These are phyloP conservation scores for Drosophila conformis DNA, from an alignment of 2,888 invertebrate genomes.

Conservation along the genomic window DNA sequence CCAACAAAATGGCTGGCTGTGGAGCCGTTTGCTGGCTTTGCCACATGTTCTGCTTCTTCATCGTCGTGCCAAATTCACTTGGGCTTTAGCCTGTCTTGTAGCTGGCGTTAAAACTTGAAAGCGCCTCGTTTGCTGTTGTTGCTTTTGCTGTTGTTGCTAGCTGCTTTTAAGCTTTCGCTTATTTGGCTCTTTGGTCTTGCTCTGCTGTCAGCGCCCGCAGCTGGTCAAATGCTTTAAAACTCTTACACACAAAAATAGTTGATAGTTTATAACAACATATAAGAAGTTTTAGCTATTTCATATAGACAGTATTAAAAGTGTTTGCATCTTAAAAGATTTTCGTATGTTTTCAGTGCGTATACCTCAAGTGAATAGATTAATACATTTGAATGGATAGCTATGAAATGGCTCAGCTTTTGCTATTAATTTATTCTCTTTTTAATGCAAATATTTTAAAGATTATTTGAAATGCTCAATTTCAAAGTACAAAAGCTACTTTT, in stretches of 20 bases:
- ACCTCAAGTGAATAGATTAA: not conserved
- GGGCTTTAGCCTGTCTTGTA: constrained; percentile 65
- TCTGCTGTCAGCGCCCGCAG: constrained; percentile 14
- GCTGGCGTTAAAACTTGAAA: constrained; percentile 66
- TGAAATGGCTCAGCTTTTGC: not conserved
- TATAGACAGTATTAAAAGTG: constrained; percentile 5
- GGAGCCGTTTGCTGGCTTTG: constrained; percentile 25
- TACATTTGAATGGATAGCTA: not conserved
- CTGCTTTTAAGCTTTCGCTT: constrained; percentile 53
- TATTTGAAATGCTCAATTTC: not conserved
- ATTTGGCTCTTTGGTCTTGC: constrained; percentile 16
- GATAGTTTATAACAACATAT: constrained; percentile 9
- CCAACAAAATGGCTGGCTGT: constrained; percentile 60
- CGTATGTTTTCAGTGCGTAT: not conserved
- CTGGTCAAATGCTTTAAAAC: constrained; percentile 48
- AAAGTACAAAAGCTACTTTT: not conserved
- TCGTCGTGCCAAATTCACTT: constrained; percentile 60
- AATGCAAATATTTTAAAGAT: not conserved
- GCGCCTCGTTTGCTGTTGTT: constrained; percentile 40
- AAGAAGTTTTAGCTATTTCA: constrained; percentile 2
- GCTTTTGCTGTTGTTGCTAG: constrained; percentile 12
- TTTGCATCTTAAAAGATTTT: constrained; percentile 15
- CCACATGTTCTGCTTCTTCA: constrained; percentile 25
- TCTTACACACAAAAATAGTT: constrained; percentile 2
- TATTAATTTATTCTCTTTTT: not conserved